Evolutionary conservation across 2,113 vertebrate genomes (phyloP), one percentile per base, ranked within the genome.

Genomic region (Hymenochirus boettgeri): DNA sequence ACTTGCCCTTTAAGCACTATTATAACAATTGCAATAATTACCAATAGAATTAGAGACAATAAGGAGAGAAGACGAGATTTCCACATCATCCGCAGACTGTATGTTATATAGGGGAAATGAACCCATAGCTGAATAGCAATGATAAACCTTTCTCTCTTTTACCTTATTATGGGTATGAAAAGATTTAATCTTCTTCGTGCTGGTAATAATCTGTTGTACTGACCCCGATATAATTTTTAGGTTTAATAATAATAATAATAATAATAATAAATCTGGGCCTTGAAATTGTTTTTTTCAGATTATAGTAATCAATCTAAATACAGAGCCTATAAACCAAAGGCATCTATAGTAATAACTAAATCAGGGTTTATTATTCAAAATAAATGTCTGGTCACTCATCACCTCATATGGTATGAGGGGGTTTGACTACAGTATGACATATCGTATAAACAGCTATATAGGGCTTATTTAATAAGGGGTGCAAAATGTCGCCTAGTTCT

Each of bases 291-390:
- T 35, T 83, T 61, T 79, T 54, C 72, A 90, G 84, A 91, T 90
- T 90, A 89, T 47, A 71, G 70, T 74, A 81, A 87, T 91, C 88
- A 88, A 85, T 91, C 87, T 86, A 84, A 83, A 80, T 86, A 87
- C 83, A 81, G 80, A 69, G 81, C 83, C 79, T 79, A 77, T 77
- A 81, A 79, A 85, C 81, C 77, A 85, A 84, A 86, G 82, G 81
- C 83, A 89, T 80, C 78, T 64, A 76, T 77, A 80, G 77, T 82
- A 82, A 83, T 81, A 84, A 87, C 85, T 83, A 84, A 80, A 86
- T 85, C 80, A 84, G 75, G 75, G 74, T 79, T 84, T 80, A 35
- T 62, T 70, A 81, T 6, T 59, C 76, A 77, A 86, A 81, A 82
- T 71, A 39, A 53, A 19, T 35, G 2, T 12, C 29, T 26, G 35